Conservation (phyloP, 1,140 invertebrate species). For the Meloidogyne chitwoodi region DNA sequence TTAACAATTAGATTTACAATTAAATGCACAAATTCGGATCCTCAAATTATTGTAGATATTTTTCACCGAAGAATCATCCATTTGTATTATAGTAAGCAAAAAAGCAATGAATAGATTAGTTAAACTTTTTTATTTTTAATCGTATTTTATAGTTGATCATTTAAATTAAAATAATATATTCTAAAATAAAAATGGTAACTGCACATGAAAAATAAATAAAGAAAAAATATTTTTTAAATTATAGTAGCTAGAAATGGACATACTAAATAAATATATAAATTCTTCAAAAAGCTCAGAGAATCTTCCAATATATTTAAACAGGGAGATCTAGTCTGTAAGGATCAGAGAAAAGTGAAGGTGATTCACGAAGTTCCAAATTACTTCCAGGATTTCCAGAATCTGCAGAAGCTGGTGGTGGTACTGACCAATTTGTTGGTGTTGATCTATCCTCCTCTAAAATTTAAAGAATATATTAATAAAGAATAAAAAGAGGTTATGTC, state of each 20-base stretch:
- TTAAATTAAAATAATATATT: too few species aligned
- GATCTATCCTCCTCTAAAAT: background rate
- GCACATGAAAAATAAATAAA: background rate
- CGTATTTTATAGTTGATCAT: too few species aligned
- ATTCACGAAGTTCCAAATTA: constrained; percentile 31
- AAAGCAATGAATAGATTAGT: too few species aligned
- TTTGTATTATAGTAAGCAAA: too few species aligned
- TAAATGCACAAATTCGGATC: too few species aligned
- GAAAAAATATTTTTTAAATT: background rate
- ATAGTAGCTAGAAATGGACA: background rate
- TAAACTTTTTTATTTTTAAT: too few species aligned
- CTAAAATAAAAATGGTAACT: background rate
- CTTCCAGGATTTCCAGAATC: constrained; percentile 36
- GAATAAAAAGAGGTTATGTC: too few species aligned
- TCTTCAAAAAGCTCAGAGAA: background rate
- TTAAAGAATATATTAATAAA: too few species aligned
- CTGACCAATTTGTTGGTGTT: background rate
- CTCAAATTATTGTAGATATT: too few species aligned
- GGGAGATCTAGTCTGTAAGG: constrained; percentile 38
- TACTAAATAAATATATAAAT: too few species aligned
- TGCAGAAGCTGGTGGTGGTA: constrained; percentile 43
- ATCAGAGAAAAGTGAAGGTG: constrained; percentile 44
- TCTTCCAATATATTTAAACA: background rate
- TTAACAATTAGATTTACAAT: too few species aligned
- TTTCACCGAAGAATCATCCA: too few species aligned